Base-by-base conservation (phyloP, 2,797 vertebrate genomes). In the Sebastes hubbsi region DNA sequence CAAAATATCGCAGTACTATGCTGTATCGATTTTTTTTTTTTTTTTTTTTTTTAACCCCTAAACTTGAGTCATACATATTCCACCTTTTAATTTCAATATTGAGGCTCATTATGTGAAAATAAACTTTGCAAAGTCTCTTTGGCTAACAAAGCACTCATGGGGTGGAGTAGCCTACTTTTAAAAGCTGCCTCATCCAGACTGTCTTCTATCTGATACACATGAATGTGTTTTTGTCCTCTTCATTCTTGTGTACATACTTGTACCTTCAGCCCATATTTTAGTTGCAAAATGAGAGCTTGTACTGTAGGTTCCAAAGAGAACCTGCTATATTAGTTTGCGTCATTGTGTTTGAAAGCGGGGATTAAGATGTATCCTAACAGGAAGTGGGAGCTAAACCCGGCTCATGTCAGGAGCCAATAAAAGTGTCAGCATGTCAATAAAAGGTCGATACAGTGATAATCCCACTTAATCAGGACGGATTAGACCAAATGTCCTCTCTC, bases 391-490 rank as follows among this genome's bases (percentile, higher is more conserved):
- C 30, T 80, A 74, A 83, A 8, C 69, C 68, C 5, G 27, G 42
- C 68, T 78, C 71, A 25, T 34, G 76, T 81, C 60, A 38, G 30
- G 52, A 86, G 71, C 83, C 91, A 88, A 91, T 90, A 84, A 89
- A 89, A 68, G 83, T 83, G 79, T 87, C 75, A 70, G 72, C 60
- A n/a, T 79, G 77, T 91, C 91, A 84, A 90, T 92, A 79, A 86
- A 67, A 81, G 46, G 81, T 93, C 91, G 36, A 94, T 94, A 66
- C 42, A 32, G 77, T 81, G 89, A 92, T 94, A 94, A 94, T 94
- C 94, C 92, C n/a, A 94, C 91, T 91, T 93, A 83, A 94, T 94
- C 91, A 91, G 86, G 82, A 79, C 81, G 88, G 94, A 94, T 94
- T 93, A 94, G 84, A 85, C 63, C 66, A 64, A 69, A 86, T 80